phyloP scores from a whole-genome alignment of 2,888 invertebrate species.

The Mythimna lalbum region DNA sequence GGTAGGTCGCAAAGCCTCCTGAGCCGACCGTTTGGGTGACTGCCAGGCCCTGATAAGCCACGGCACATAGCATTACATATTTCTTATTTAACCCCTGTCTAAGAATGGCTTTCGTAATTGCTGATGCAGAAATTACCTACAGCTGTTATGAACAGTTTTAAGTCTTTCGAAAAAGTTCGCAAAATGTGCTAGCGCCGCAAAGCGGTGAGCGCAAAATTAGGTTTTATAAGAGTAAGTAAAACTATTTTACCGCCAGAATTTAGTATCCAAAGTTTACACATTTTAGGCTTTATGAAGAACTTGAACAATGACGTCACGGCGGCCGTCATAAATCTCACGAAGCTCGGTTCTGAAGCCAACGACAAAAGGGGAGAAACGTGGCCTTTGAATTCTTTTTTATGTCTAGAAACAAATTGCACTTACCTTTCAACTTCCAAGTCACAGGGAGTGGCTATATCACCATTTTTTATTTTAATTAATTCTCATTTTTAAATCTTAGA shows the following conservation, averaged over 20 bases:
- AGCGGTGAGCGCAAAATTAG: slow-evolving; percentile 12
- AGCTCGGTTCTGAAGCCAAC: slow-evolving; percentile 18
- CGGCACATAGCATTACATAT: slow-evolving; percentile 74
- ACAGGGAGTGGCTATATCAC: background rate
- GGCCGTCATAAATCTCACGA: slow-evolving; percentile 40
- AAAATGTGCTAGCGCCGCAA: slow-evolving; percentile 4
- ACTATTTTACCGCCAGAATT: slow-evolving; percentile 40
- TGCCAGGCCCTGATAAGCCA: slow-evolving; percentile 77
- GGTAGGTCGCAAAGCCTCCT: slow-evolving; percentile 73
- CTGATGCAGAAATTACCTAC: slow-evolving; percentile 43
- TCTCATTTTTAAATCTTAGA: background rate
- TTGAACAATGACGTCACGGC: slow-evolving; percentile 46
- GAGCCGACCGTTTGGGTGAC: slow-evolving; percentile 74
- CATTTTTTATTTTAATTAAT: background rate
- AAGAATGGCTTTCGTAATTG: slow-evolving; percentile 49
- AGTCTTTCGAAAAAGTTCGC: slow-evolving; percentile 11
- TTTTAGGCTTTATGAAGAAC: slow-evolving; percentile 34
- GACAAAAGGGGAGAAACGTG: slow-evolving; percentile 40
- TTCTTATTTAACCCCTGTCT: slow-evolving; percentile 71
- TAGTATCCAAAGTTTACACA: slow-evolving; percentile 26
- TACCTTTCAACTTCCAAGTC: slow-evolving; percentile 1
- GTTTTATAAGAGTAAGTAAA: slow-evolving; percentile 19
- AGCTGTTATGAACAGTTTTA: slow-evolving; percentile 27
- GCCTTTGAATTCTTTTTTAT: slow-evolving; percentile 32
- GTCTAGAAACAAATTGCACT: slow-evolving; percentile 6